phyloP scores from a whole-genome alignment of 2,797 vertebrate genomes.

The Rhinatrema bivittatum region DNA sequence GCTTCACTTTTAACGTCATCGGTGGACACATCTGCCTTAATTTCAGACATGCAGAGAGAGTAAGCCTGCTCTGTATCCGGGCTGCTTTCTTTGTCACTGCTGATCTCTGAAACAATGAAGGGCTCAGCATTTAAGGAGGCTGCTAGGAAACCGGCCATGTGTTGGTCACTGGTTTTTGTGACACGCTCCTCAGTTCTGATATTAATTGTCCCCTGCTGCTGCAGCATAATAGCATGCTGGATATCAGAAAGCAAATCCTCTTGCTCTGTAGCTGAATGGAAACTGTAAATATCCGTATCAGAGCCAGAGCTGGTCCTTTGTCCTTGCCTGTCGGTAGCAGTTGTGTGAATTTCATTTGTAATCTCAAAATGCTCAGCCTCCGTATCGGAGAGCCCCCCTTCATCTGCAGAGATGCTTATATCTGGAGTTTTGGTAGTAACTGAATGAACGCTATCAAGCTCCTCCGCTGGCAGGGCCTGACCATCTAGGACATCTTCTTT shows the following conservation, averaged over 20 bases:
- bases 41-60: constrained; percentile 9
- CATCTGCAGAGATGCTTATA: constrained; percentile 73
- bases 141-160: constrained; percentile 46
- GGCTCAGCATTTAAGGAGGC: constrained; percentile 54
- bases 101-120: constrained; percentile 46
- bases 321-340: constrained; percentile 54
- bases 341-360: constrained; percentile 46
- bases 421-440: constrained; percentile 76
- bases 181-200: constrained; percentile 29
- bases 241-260: constrained; percentile 95
- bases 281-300: constrained; percentile 95
- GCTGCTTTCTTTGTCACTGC: constrained; percentile 51
- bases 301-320: constrained; percentile 86
- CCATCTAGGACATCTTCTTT: constrained; percentile 75
- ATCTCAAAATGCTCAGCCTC: constrained; percentile 61
- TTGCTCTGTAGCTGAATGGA: constrained; percentile 89
- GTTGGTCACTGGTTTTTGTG: constrained; percentile 50
- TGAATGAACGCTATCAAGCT: constrained; percentile 70
- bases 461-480: constrained; percentile 62
- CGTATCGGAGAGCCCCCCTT: constrained; percentile 71
- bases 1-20: constrained; percentile 11
- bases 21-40: neutral
- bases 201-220: constrained; percentile 61
- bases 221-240: constrained; percentile 85
- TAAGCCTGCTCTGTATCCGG: constrained; percentile 15